A percentile compares a stretch with the other conserved stretches of the same genome.
These are phyloP conservation scores for Eretmochelys imbricata DNA, from an alignment of 2,113 vertebrate species.

Conservation along the genomic window DNA sequence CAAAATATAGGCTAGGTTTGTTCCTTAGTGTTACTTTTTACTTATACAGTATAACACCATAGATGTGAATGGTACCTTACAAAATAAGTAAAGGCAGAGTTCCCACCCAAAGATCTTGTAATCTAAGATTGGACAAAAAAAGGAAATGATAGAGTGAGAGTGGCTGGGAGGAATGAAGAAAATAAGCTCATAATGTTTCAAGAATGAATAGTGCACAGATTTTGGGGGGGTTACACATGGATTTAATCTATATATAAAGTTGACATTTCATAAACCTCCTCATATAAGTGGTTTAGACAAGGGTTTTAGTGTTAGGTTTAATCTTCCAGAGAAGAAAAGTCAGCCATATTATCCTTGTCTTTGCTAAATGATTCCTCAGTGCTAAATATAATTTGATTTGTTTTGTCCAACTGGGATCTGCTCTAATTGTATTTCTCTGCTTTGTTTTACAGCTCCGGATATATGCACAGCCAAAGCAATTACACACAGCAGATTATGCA, in stretches of 20 bases:
- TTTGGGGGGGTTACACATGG: neutral
- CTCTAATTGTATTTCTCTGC: conserved; percentile 40
- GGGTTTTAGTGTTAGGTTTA: neutral
- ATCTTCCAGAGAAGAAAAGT: neutral
- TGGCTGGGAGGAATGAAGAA: neutral
- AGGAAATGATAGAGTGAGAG: neutral
- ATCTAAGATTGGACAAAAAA: neutral
- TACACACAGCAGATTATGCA: conserved; percentile 89
- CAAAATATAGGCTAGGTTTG: neutral
- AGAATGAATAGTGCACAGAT: neutral
- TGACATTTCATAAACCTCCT: neutral
- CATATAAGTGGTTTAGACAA: neutral
- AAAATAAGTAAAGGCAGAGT: neutral
- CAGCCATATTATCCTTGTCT: neutral
- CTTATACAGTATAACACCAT: neutral
- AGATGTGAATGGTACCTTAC: neutral
- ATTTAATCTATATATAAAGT: neutral
- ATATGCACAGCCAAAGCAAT: conserved; percentile 90
- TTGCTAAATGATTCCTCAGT: neutral
- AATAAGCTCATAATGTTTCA: neutral
- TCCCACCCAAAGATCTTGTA: neutral
- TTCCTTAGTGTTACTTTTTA: neutral
- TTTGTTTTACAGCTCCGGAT: conserved; percentile 86
- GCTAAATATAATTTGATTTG: neutral
- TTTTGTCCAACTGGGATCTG: conserved; percentile 2